phyloP scores from a whole-genome alignment of 2,888 invertebrate genomes.

The Caenorhabditis zanzibari region DNA sequence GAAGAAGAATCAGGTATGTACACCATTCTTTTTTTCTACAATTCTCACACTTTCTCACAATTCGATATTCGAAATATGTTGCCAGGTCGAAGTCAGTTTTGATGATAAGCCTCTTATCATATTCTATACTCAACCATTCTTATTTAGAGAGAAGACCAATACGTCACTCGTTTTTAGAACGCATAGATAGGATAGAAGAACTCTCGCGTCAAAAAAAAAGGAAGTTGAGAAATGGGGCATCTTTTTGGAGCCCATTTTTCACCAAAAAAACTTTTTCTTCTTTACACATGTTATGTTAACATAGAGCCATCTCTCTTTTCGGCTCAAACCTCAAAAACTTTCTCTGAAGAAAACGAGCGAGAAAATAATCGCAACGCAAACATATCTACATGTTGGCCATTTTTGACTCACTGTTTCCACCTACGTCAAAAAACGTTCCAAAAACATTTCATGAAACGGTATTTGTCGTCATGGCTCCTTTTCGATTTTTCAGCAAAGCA shows the following conservation, averaged over 20 bases:
- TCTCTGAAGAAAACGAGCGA: constrained; percentile 25
- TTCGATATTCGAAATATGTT: constrained; percentile 15
- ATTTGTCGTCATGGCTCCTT: background rate
- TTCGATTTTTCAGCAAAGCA: constrained; percentile 21
- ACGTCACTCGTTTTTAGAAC: constrained; percentile 23
- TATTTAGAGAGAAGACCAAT: background rate
- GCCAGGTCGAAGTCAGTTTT: constrained; percentile 4
- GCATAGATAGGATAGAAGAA: constrained; percentile 4
- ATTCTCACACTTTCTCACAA: constrained; percentile 12
- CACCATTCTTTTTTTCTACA: constrained; percentile 32
- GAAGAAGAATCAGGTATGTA: constrained; percentile 69
- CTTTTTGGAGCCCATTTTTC: constrained; percentile 30
- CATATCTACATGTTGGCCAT: constrained; percentile 42
- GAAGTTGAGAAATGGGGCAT: constrained; percentile 9
- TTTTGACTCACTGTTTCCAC: constrained; percentile 47
- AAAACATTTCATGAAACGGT: constrained; percentile 20
- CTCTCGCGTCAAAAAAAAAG: constrained; percentile 2
- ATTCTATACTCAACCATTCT: background rate
- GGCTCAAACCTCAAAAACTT: constrained; percentile 23
- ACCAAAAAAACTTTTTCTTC: constrained; percentile 13
- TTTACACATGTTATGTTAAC: constrained; percentile 26
- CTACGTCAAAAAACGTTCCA: constrained; percentile 20
- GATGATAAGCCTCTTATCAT: constrained; percentile 57
- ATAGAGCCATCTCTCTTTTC: constrained; percentile 24
- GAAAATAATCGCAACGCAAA: constrained; percentile 57